phyloP scores from a whole-genome alignment of 2,797 vertebrate genomes.

The Ambastaia sidthimunki region DNA sequence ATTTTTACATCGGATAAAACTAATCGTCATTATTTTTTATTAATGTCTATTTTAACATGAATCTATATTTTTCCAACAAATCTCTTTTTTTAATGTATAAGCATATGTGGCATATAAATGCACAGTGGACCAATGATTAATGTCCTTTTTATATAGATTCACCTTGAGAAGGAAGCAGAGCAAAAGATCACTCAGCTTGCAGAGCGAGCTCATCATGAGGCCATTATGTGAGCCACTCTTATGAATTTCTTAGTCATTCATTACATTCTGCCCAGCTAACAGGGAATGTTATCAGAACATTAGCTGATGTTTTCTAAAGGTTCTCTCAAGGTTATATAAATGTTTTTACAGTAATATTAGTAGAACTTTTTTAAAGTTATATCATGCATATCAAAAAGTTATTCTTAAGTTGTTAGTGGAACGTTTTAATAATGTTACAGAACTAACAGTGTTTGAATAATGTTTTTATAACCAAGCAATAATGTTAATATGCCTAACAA shows the following conservation, averaged over 20 bases:
- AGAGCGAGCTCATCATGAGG: slow-evolving; percentile 81
- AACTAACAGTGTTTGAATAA: too few relatives aligned
- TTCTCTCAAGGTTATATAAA: too few relatives aligned
- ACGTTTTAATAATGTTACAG: too few relatives aligned
- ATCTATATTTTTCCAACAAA: not conserved
- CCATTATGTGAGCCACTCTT: slow-evolving; percentile 79
- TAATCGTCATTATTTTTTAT: not conserved
- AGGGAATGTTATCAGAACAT: too few relatives aligned
- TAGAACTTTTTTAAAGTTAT: too few relatives aligned
- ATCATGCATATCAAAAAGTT: too few relatives aligned
- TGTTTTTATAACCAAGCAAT: too few relatives aligned
- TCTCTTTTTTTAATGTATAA: not conserved
- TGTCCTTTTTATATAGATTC: slow-evolving; percentile 68
- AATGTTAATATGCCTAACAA: too few relatives aligned
- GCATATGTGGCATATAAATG: not conserved
- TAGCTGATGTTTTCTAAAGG: too few relatives aligned
- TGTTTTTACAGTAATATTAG: too few relatives aligned
- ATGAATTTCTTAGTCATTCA: not conserved
- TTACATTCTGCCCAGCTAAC: not conserved
- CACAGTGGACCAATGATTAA: not conserved
- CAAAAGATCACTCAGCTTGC: slow-evolving; percentile 77
- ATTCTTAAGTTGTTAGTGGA: too few relatives aligned
- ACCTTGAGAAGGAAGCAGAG: slow-evolving; percentile 82
- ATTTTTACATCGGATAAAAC: too few relatives aligned
- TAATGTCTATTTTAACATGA: not conserved